Evolutionary conservation across 2,797 vertebrate genomes (phyloP), one percentile per base, ranked within the genome.

Genomic region (Poecilia wingei): DNA sequence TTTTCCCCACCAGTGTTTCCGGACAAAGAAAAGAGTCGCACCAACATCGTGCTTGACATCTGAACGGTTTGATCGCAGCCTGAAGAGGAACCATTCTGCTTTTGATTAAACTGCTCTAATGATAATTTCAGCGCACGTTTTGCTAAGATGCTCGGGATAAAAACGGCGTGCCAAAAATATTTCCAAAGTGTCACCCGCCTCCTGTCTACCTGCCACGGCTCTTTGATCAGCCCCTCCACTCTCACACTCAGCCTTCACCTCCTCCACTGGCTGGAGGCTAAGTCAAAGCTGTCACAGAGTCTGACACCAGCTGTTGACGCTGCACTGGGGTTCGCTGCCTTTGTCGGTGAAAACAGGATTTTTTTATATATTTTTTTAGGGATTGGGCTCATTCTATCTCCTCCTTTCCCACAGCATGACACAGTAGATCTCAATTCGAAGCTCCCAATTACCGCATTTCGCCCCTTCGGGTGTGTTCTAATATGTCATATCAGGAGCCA

Each of bases 401-500:
- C 45, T 77, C 36, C 74, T 77, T 66, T 80, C 79, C 51, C 36
- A 41, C 72, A 75, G 84, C 76, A 31, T 87, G 88, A 93, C 90
- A 80, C 51, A 71, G 86, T 78, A 83, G 81, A 88, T 90, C 83
- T 77, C 84, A 87, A 93, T 93, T 86, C 89, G 87, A 91, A 88
- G 86, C 86, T 88, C 82, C 92, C 91, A 94, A 93, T 94, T 94
- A 93, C 83, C 57, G 89, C 57, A 69, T 75, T 84, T 80, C 69
- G 68, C 83, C 92, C 91, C 89, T 71, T 78, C 77, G 82, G 92
- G 87, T 86, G 87, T 87, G 82, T 92, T 92, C 90, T 92, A 91
- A 92, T 92, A 88, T 89, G 93, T 91, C 91, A 87, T 86, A 92
- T 92, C 89, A 87, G 85, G 91, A 93, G 78, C 90, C 89, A 85